These are phyloP conservation scores for Drosophila kepulauana DNA, from an alignment of 1,140 invertebrate genomes.

Conservation along the genomic window DNA sequence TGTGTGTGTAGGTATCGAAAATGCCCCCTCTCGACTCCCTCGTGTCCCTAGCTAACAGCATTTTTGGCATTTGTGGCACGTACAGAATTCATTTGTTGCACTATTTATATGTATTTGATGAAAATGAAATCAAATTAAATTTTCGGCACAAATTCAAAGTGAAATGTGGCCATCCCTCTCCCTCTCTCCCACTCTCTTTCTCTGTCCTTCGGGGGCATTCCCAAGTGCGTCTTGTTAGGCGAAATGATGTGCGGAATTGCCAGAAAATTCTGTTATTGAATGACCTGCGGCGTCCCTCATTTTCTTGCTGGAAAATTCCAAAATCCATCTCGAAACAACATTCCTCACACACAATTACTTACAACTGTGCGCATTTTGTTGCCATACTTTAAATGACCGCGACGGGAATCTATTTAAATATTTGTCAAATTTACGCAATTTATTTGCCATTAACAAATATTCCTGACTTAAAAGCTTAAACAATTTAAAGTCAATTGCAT, in stretches of 20 bases:
- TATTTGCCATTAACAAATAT: too few species aligned
- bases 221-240: slow-evolving; percentile 8
- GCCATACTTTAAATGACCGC: too few species aligned
- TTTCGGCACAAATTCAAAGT: slow-evolving; percentile 79
- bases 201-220: slow-evolving; percentile 23
- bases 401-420: not conserved
- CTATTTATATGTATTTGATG: slow-evolving; percentile 75
- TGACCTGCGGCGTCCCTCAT: not conserved
- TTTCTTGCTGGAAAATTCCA: slow-evolving; percentile 6
- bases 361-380: not conserved
- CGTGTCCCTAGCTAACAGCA: slow-evolving; percentile 3
- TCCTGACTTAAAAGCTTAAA: not conserved
- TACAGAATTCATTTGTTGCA: slow-evolving; percentile 81
- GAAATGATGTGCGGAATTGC: slow-evolving; percentile 13
- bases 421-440: not conserved
- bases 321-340: not conserved
- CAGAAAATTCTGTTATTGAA: slow-evolving; percentile 3
- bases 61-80: slow-evolving; percentile 77
- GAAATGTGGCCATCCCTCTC: slow-evolving; percentile 29
- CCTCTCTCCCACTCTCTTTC: slow-evolving; percentile 8
- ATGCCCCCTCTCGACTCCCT: not conserved
- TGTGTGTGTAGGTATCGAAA: slow-evolving; percentile 1
- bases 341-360: not conserved
- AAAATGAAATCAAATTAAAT: slow-evolving; percentile 83
- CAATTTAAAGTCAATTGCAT: not conserved